Conservation (phyloP, 2,888 invertebrate species). For the Deilephila porcellus region DNA sequence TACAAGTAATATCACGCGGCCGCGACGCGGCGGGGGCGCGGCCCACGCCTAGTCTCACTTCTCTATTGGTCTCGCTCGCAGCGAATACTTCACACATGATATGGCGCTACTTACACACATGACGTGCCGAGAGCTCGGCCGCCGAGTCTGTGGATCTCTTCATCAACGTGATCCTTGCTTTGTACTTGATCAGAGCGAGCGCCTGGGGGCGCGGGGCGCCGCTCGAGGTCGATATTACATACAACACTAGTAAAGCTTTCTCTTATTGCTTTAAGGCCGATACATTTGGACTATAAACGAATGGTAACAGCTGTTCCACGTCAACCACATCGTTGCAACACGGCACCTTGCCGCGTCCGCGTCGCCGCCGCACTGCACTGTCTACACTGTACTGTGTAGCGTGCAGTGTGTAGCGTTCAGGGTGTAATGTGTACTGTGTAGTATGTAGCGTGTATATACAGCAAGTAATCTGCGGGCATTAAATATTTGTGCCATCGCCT, state of each 20-base stretch:
- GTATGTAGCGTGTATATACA: too few relatives aligned
- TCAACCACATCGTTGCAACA: neutral
- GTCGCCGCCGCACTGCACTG: neutral
- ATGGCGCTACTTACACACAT: slow-evolving; percentile 5
- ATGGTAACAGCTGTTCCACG: slow-evolving; percentile 5
- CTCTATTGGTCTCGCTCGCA: slow-evolving; percentile 4
- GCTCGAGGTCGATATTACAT: neutral
- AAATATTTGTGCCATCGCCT: too few relatives aligned
- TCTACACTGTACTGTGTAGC: too few relatives aligned
- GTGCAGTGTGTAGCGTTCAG: too few relatives aligned
- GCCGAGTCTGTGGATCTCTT: neutral
- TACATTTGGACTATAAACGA: neutral
- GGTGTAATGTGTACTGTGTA: too few relatives aligned
- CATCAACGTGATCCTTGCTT: neutral
- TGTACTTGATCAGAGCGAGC: slow-evolving; percentile 9
- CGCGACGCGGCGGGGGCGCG: neutral
- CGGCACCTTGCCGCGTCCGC: neutral
- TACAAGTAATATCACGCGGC: slow-evolving; percentile 4
- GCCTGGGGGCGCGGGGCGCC: neutral
- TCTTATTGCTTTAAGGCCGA: slow-evolving; percentile 7
- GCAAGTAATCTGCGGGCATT: too few relatives aligned
- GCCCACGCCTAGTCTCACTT: neutral
- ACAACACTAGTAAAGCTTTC: slow-evolving; percentile 21
- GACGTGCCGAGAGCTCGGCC: neutral
- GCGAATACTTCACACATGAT: slow-evolving; percentile 16